phyloP scores from a whole-genome alignment of 2,797 vertebrate genomes.

The Poeciliopsis gracilis region DNA sequence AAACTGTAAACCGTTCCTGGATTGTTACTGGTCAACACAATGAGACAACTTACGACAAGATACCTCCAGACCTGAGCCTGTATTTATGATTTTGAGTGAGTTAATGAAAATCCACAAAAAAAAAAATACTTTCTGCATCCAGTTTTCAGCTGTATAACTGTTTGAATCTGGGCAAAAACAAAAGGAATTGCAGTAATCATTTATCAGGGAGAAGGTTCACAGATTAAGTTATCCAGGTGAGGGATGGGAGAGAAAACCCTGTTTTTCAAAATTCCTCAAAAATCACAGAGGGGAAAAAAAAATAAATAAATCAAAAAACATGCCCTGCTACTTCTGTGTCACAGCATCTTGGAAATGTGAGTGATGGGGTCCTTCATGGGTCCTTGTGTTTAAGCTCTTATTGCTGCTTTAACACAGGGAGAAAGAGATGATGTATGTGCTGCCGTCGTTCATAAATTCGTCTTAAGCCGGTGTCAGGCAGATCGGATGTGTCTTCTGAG shows the following conservation, averaged over 20 bases:
- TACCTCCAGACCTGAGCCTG: neutral
- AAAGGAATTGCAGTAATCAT: neutral
- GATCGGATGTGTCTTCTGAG: slow-evolving; percentile 8
- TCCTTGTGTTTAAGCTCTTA: slow-evolving; percentile 8
- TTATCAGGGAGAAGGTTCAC: neutral
- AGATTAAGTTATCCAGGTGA: neutral
- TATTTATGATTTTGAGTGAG: neutral
- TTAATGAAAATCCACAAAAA: neutral
- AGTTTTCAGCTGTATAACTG: neutral
- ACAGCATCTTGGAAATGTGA: neutral
- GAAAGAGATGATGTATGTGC: slow-evolving; percentile 2
- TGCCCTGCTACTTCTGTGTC: slow-evolving; percentile 2
- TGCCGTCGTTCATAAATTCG: slow-evolving; percentile 1
- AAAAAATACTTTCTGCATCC: neutral
- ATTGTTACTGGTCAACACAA: neutral
- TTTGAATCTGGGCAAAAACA: neutral
- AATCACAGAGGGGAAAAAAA: neutral
- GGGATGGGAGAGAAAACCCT: neutral
- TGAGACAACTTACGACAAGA: neutral
- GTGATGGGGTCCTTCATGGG: neutral
- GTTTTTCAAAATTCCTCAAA: neutral
- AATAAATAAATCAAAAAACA: no score
- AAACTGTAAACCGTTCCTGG: neutral
- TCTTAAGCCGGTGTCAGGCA: neutral
- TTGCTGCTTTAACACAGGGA: neutral